Base-by-base conservation (phyloP, 2,888 invertebrate species). In the Brachypterus glaber region DNA sequence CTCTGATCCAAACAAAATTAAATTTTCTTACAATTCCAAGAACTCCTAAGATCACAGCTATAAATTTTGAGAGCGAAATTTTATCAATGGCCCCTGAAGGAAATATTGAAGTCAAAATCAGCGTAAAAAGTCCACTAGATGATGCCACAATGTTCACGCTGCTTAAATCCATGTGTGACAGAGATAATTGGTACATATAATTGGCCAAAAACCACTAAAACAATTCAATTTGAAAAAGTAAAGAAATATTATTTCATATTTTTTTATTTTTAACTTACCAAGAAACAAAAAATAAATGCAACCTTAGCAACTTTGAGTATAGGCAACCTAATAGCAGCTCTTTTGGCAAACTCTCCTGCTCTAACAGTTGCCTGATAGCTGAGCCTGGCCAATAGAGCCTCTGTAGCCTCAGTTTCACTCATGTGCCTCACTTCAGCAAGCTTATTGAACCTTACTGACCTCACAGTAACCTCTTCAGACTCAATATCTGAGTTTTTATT, bases 201-300 rank as follows among this genome's bases (percentile, higher is more conserved):
- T 92, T 93, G 39, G 91, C 91, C 55, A 85, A 66, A 68, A 97
- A 93, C 92, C 95, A 96, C 88, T 93, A 69, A 33, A 76, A 77
- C 33, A 13, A n/a, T n/a, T n/a, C n/a, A n/a, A n/a, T n/a, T n/a
- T n/a, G n/a, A n/a, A n/a, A n/a, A n/a, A n/a, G n/a, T n/a, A n/a
- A n/a, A n/a, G 14, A 18, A 3, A 18, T 11, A 38, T 38, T 14
- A 27, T 16, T 33, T 27, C 38, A 16, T 38, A 33, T 17, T 38
- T 38, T 33, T 38, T 39, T 15, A 29, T n/a, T n/a, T 21, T 38
- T 38, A 29, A 62, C 77, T 71, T 65, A 91, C 91, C 67, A 93
- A 70, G 47, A 91, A 62, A 64, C 85, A 87, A 68, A 93, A 91
- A 40, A 86, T 72, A 33, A 90, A 69, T 3, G 92, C 89, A 17